These are phyloP conservation scores for Cerastis rubricosa DNA, from an alignment of 2,888 invertebrate genomes.

Conservation along the genomic window DNA sequence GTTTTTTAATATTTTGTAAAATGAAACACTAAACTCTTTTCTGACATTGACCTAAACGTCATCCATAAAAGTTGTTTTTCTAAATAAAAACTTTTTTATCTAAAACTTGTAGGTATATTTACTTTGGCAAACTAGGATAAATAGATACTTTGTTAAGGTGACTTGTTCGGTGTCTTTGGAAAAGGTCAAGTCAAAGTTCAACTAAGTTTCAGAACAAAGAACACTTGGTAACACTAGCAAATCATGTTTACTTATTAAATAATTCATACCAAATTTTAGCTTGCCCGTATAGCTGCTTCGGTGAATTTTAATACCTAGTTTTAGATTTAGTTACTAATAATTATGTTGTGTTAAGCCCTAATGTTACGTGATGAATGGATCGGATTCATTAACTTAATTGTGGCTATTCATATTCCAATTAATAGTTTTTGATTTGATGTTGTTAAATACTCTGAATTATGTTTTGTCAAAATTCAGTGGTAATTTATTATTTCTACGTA, in stretches of 20 bases:
- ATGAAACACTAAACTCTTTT: neutral
- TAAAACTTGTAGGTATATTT: neutral
- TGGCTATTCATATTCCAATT: too few relatives aligned
- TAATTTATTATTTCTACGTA: too few relatives aligned
- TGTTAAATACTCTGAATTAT: neutral
- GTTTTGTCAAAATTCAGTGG: too few relatives aligned
- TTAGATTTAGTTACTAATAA: neutral
- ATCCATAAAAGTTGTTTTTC: neutral
- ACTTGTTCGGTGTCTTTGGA: constrained; percentile 14
- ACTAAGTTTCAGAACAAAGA: neutral
- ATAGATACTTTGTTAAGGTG: neutral
- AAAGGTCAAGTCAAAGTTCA: constrained; percentile 13
- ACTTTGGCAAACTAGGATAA: neutral
- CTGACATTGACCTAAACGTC: neutral
- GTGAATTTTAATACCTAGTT: neutral
- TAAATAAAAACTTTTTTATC: too few relatives aligned
- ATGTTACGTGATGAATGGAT: neutral
- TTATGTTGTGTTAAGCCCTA: neutral
- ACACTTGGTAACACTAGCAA: neutral
- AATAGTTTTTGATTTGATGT: neutral
- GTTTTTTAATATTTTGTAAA: neutral
- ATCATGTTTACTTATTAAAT: neutral
- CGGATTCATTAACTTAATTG: neutral
- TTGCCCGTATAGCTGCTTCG: neutral
- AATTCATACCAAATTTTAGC: neutral